These are phyloP conservation scores for Noctua fimbriata DNA, from an alignment of 2,888 invertebrate genomes.

Conservation along the genomic window DNA sequence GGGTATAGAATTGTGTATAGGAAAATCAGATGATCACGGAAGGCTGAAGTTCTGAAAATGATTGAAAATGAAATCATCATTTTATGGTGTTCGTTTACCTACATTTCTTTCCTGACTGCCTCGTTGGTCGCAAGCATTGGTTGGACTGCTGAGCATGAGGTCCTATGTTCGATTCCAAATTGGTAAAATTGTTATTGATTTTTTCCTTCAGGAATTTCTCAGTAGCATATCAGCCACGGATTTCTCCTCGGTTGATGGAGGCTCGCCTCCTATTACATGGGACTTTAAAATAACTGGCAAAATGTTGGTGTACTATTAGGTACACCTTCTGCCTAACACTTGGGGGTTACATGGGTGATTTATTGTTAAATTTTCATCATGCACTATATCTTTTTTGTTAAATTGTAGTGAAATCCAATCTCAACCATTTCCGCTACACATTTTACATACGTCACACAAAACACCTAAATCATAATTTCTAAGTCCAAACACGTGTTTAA, in stretches of 20 bases:
- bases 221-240: background rate
- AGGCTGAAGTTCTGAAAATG: background rate
- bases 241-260: background rate
- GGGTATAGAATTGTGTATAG: background rate
- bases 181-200: too few species aligned
- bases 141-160: background rate
- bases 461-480: constrained; percentile 12
- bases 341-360: too few species aligned
- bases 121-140: background rate
- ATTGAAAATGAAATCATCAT: background rate
- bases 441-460: background rate
- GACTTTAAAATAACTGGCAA: background rate
- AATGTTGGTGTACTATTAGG: too few species aligned
- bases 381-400: too few species aligned
- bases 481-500: constrained; percentile 43
- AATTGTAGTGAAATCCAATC: background rate
- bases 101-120: background rate
- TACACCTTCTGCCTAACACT: too few species aligned
- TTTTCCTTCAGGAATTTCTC: background rate
- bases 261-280: background rate
- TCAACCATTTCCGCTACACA: background rate
- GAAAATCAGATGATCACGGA: background rate
- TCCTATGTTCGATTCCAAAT: background rate
- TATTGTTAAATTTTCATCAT: too few species aligned
- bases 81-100: background rate